Base-by-base conservation (phyloP, 2,888 invertebrate species). In the Xanthorhoe spadicearia region DNA sequence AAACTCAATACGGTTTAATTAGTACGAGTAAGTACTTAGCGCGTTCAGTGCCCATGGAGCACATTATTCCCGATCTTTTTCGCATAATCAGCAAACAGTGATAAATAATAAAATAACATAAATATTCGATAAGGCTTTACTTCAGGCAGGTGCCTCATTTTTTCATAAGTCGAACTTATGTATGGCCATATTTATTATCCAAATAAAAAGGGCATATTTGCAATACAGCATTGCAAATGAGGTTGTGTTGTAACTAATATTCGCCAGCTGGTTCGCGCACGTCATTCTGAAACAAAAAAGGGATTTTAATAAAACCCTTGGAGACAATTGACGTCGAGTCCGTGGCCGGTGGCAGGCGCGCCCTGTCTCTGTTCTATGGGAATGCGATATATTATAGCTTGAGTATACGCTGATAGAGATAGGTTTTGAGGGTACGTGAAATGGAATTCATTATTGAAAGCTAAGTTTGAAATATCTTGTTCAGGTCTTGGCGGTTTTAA, bases 271-370 rank as follows among this genome's bases (percentile, higher is more conserved):
- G 61, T 46, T 17, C 48, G 66, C 68, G 60, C 68, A 64, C 62
- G 62, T 58, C 54, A 51, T 56, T 52, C 63, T 68, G 65, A 51
- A 71, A 70, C 61, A 70, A 74, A 69, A 75, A 73, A 74, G 69
- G 66, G 68, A 70, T 73, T 77, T 76, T 75, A 76, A 75, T 75
- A 77, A 72, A 76, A 75, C 66, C 66, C 64, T 66, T 63, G 50
- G 66, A 74, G 74, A 74, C 75, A 74, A 76, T 74, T 72, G 76
- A 74, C 75, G 77, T 74, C 66, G 68, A 49, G 64, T 74, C 71
- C 73, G 74, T 74, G 77, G 74, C 73, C 74, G 62, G 66, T 71
- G 69, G 71, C 72, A 71, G 73, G 67, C 59, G 68, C 54, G 63
- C 58, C 54, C 35, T 18, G 38, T 23, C 0, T 9, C 8, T 52